A percentile compares a stretch with the other conserved stretches of the same genome.
These are phyloP conservation scores for Ormyrus pomaceus DNA, from an alignment of 2,888 invertebrate genomes.

Conservation along the genomic window DNA sequence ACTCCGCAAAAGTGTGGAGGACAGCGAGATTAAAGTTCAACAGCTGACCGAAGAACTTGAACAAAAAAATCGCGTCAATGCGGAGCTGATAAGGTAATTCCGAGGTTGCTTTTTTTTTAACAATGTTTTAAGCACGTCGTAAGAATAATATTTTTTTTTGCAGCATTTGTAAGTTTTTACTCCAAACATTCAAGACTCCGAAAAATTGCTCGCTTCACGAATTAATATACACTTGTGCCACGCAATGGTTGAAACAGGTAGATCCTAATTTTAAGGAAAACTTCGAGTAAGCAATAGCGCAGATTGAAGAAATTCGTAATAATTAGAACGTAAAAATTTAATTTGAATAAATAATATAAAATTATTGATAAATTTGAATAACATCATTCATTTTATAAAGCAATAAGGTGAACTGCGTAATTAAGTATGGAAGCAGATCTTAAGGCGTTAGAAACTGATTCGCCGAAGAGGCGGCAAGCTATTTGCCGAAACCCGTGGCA, in stretches of 20 bases:
- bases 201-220: slow-evolving; percentile 9
- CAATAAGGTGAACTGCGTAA: too few species aligned
- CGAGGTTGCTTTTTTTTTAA: neutral
- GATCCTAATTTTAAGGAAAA: too few species aligned
- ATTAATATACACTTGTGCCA: neutral
- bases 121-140: neutral
- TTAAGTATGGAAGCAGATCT: too few species aligned
- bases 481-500: too few species aligned
- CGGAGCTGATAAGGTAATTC: slow-evolving; percentile 48
- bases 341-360: neutral
- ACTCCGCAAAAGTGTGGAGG: neutral
- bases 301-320: too few species aligned
- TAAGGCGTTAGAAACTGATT: too few species aligned
- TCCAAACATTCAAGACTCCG: slow-evolving; percentile 14
- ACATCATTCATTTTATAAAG: too few species aligned
- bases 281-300: too few species aligned
- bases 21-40: slow-evolving; percentile 16
- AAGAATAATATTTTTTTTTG: neutral
- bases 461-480: too few species aligned
- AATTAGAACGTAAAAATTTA: too few species aligned
- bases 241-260: neutral
- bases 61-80: slow-evolving; percentile 49
- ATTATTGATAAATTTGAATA: neutral
- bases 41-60: slow-evolving; percentile 46
- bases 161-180: slow-evolving; percentile 55